Base-by-base conservation (phyloP, 2,888 invertebrate species). In the Ariolimax columbianus region DNA sequence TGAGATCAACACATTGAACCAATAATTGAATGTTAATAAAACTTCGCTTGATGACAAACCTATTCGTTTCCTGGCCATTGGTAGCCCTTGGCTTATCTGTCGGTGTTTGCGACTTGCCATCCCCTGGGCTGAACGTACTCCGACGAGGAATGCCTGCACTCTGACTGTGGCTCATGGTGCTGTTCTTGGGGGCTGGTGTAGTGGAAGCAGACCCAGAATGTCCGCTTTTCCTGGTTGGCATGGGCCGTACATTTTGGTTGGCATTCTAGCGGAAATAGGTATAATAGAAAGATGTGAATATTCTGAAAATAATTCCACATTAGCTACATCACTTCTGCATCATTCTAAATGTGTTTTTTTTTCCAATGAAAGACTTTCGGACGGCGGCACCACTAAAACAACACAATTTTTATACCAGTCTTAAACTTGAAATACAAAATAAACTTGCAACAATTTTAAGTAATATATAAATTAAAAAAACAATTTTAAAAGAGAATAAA, bases 71-170 rank as follows among this genome's bases (percentile, higher is more conserved):
- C 87, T 92, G 92, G 78, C 92, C 92, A 89, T 92, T 92, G 40
- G 91, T 91, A 77, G 92, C 88, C 85, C 90, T 91, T 63, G 94
- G 92, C 89, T 93, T 93, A 93, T 95, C 95, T 91, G 95, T 95
- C 33, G 91, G 89, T 30, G 90, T 86, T 79, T 89, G 89, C 77
- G 89, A 88, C 63, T 90, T 89, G 86, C 91, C 92, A 86, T 96
- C 96, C 90, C 96, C 96, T 94, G 96, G 97, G 94, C 96, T 96
- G 93, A 96, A 96, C 87, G 96, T 96, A 90, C 96, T 96, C 92
- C 97, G 95, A 89, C 97, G 96, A 77, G 94, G 93, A 88, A 93
- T 92, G 87, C 90, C 89, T 68, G 90, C 89, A 80, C 89, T 90
- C 86, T 90, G 90, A 84, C 86, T 83, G 68, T 88, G 89, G 81